Evolutionary conservation across 2,797 vertebrate species (phyloP), one percentile per base, ranked within the genome.

Genomic region (Calcarius lapponicus): DNA sequence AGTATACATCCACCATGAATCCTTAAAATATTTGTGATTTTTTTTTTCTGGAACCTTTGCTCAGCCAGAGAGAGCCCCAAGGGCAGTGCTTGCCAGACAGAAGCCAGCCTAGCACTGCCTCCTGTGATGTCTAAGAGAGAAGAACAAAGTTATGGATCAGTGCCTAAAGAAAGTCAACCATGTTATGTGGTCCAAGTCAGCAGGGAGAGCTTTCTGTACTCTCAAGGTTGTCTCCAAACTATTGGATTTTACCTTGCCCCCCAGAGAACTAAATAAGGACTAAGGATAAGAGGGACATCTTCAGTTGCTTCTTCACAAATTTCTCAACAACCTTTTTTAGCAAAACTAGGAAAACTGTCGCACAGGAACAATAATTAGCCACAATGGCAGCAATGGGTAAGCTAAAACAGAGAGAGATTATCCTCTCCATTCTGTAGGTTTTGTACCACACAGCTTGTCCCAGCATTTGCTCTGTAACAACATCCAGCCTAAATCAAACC

Each of bases 171-270:
- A 60, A 34, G 16, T 45, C 69, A 86, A 58, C 10, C 26, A 42
- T 0, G 0, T 48, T 6, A 5, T 4, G 20, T 89, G 65, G 34
- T 61, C 57, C 62, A 57, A 74, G 34, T 24, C 40, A 86, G 24
- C 42, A 54, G 19, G 26, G 25, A 80, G 34, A 94, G 4, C 13
- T 64, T 54, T 8, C 3, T 34, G 5, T 71, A 56, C 22, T 67
- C 26, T 74, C 50, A 74, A 28, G 42, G 25, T 64, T 12, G 9
- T 50, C 31, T 65, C 28, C 72, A 95, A 64, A 57, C 8, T 16
- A 56, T 34, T 47, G 69, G 32, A 72, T 13, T 15, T 65, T 89
- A 31, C 21, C 7, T 10, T 61, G 25, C 10, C 13, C 24, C 11
- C 18, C 8, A 36, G 32, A 73, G n/a, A 91, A 58, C 9, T 24